Percentiles rank a stretch among this genome's conserved stretches.
Evolutionary conservation across 2,113 vertebrate genomes (phyloP).

Genomic region (Progne subis): DNA sequence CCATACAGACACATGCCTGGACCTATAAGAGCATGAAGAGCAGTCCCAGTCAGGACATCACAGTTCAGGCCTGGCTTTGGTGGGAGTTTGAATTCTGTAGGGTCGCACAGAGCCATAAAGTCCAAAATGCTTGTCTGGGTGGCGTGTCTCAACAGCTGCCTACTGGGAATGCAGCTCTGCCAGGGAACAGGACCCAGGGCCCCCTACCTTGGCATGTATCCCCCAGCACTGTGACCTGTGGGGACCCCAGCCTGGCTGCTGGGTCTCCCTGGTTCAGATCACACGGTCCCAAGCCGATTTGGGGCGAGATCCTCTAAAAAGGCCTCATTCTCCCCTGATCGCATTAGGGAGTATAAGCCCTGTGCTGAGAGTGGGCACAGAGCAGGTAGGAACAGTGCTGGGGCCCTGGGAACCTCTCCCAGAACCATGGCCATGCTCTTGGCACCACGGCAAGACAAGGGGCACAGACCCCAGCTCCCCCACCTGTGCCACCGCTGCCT

Average conservation of each 20-base stretch:
- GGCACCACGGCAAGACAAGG: neutral
- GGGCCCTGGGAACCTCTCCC: neutral
- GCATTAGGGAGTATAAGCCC: conserved; percentile 41
- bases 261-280: neutral
- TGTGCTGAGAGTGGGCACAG: neutral
- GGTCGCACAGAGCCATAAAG: rapidly evolving
- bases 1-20: no score
- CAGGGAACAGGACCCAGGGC: neutral
- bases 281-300: neutral
- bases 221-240: neutral
- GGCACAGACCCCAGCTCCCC: neutral
- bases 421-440: neutral
- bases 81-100: neutral
- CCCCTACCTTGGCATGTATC: neutral
- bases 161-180: conserved; percentile 30
- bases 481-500: rapidly evolving
- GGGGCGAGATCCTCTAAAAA: conserved; percentile 26
- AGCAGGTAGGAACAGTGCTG: neutral
- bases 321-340: conserved; percentile 24
- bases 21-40: neutral
- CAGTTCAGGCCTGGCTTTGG: neutral
- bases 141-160: neutral
- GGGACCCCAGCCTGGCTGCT: neutral
- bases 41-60: rapidly evolving
- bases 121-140: neutral